These are phyloP conservation scores for Acromyrmex charruanus DNA, from an alignment of 1,140 invertebrate genomes.

Conservation along the genomic window DNA sequence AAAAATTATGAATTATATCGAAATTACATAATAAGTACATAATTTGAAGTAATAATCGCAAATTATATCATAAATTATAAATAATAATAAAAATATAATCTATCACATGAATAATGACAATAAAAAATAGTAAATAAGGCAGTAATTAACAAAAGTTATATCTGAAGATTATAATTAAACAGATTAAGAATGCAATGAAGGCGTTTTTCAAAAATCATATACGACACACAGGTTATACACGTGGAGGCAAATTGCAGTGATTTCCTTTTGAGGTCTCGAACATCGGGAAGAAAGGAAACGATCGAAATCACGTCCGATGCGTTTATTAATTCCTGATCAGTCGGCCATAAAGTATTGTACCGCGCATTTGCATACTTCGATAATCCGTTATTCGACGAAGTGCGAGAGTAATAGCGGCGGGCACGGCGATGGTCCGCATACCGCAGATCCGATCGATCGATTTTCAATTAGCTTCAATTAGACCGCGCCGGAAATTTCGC, in stretches of 20 bases:
- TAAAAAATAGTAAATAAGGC: no score
- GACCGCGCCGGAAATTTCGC: conserved; percentile 73
- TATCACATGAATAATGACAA: not conserved
- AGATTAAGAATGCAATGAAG: not conserved
- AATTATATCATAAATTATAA: not conserved
- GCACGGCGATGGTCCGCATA: conserved; percentile 62
- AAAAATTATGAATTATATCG: not conserved
- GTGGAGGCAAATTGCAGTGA: not conserved
- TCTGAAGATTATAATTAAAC: no score
- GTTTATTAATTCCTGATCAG: conserved; percentile 72
- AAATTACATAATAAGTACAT: not conserved
- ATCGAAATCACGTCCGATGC: conserved; percentile 27
- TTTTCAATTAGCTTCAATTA: conserved; percentile 79
- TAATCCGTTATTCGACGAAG: conserved; percentile 75
- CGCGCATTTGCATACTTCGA: conserved; percentile 75
- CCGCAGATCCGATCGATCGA: conserved; percentile 73
- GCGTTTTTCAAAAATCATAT: not conserved
- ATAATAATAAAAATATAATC: not conserved
- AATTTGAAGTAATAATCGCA: not conserved
- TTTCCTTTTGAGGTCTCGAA: not conserved
- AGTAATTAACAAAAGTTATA: not conserved
- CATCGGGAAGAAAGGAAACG: conserved; percentile 41
- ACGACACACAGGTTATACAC: not conserved
- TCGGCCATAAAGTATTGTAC: conserved; percentile 67
- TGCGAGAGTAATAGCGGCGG: conserved; percentile 67